Percentiles rank a stretch among this genome's conserved stretches.
Evolutionary conservation across 2,797 vertebrate genomes (phyloP).

Genomic region (Pangasius mekongensis): DNA sequence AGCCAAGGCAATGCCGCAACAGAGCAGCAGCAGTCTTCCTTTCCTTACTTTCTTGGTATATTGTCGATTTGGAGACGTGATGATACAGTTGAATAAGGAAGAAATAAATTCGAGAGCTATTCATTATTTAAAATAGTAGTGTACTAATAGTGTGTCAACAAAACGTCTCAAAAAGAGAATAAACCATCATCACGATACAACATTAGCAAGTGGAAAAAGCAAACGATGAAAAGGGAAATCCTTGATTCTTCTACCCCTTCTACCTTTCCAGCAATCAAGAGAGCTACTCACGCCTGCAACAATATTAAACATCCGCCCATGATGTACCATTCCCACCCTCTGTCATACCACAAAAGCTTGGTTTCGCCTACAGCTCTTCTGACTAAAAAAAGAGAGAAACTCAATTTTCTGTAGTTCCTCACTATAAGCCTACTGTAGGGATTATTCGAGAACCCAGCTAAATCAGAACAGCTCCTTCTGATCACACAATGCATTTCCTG

Average conservation of each 20-base stretch:
- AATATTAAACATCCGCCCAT: neutral
- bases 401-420: neutral
- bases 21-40: neutral
- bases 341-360: neutral
- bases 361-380: neutral
- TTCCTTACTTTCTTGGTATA: neutral
- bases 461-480: conserved; percentile 6
- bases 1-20: neutral
- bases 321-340: neutral
- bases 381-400: neutral
- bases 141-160: neutral
- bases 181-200: neutral
- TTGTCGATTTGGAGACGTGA: neutral
- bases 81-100: neutral
- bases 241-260: neutral
- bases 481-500: conserved; percentile 8
- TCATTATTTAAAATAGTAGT: neutral
- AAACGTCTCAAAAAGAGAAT: neutral
- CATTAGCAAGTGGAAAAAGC: neutral
- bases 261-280: neutral
- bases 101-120: neutral
- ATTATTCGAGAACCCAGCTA: neutral
- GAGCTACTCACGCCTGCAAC: neutral
- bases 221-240: neutral
- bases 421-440: neutral